Conservation (phyloP, 2,113 vertebrate species). For the Entelurus aequoreus region DNA sequence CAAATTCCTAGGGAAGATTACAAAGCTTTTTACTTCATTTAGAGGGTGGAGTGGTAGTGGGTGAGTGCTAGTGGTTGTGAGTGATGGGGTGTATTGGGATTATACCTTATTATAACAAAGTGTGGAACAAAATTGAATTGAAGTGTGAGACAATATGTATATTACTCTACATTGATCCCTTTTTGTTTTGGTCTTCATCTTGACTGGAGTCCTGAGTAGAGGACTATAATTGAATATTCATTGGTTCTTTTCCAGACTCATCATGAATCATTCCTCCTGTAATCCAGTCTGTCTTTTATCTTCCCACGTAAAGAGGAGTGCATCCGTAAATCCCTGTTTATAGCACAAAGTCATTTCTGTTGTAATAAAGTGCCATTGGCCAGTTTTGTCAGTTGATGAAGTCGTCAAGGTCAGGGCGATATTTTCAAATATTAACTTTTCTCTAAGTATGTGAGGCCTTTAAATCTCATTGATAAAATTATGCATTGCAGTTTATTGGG, state of each 20-base stretch:
- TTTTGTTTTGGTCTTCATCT: constrained; percentile 47
- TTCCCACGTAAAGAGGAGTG: constrained; percentile 66
- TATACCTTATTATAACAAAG: too few species aligned
- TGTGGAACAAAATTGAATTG: too few species aligned
- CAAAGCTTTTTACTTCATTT: too few species aligned
- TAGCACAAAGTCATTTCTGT: constrained; percentile 51
- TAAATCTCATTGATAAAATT: constrained; percentile 4
- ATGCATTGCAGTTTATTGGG: constrained; percentile 1
- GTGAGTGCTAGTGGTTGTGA: too few species aligned
- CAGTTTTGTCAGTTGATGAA: constrained; percentile 33
- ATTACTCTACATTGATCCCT: not conserved
- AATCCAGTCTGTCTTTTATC: constrained; percentile 65
- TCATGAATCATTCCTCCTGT: constrained; percentile 65
- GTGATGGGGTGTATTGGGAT: too few species aligned
- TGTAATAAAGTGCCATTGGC: constrained; percentile 43
- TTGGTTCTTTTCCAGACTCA: constrained; percentile 64
- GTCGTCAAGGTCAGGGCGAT: constrained; percentile 16
- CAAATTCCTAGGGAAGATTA: too few species aligned
- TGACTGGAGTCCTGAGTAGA: constrained; percentile 53
- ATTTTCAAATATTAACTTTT: constrained; percentile 16
- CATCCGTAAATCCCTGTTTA: constrained; percentile 69
- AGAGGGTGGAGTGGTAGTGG: too few species aligned
- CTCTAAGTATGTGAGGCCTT: not conserved
- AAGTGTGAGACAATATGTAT: too few species aligned
- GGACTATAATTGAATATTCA: constrained; percentile 67